Base-by-base conservation (phyloP, 2,888 invertebrate genomes). In the Onchidella celtica region DNA sequence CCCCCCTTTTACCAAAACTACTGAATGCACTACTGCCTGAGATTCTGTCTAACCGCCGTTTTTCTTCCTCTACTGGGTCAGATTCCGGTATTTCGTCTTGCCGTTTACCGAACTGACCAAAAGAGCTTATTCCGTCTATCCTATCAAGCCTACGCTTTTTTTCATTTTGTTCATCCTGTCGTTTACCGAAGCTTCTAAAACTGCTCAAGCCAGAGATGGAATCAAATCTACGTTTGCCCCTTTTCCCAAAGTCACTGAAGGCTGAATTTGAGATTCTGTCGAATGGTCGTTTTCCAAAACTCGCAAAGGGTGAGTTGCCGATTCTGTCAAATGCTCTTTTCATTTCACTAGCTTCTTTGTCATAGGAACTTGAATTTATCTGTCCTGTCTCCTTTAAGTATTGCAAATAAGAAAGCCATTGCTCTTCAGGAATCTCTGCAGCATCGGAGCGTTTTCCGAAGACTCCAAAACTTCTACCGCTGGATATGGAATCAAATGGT, bases 281-380 rank as follows among this genome's bases (percentile, higher is more conserved):
- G 29, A 75, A 63, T 3, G n/a, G 40, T 27, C 75, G 29, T 47
- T 75, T 75, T 0, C 74, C 74, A 74, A 74, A 74, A 1, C 74
- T 63, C 11, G n/a, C n/a, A 27, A 61, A 61, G 11, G 11, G 4
- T 24, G 61, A 61, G n/a, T 61, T 27, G 21, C n/a, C 27, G 6
- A 61, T 61, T 61, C 61, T 61, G n/a, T 61, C 61, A 61, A 61
- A 61, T n/a, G 61, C 21, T n/a, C 61, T 9, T 61, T 61, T 61
- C 6, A 6, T 6, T 6, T 27, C 27, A n/a, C n/a, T 27, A 6
- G n/a, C 6, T 4, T 6, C 11, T 14, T 9, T n/a, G 6, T n/a
- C 61, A n/a, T 61, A 21, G 4, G 27, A 4, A n/a, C n/a, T 61
- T 47, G 6, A 17, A 6, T 47, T 6, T 11, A 47, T 6, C 47